A percentile compares a stretch with the other conserved stretches of the same genome.
Evolutionary conservation across 2,113 vertebrate species (phyloP).

Genomic region (Hiodon alosoides): DNA sequence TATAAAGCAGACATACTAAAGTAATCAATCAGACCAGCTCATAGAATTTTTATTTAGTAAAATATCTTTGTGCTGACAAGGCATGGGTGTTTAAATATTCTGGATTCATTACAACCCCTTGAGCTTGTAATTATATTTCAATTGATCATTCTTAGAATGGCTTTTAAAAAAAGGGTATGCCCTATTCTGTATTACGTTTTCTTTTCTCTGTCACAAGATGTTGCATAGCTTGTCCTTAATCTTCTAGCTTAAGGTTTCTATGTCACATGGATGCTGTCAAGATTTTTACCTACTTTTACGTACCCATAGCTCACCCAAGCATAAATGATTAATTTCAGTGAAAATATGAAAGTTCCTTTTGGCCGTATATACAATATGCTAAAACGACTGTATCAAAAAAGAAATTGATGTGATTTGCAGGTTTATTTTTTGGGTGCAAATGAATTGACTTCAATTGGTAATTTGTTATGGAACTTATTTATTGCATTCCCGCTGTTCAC

Average conservation of each 20-base stretch:
- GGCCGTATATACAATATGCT: neutral
- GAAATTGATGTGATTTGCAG: neutral
- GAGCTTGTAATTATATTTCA: neutral
- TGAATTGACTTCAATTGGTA: neutral
- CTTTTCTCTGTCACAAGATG: too few species aligned
- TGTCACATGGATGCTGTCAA: neutral
- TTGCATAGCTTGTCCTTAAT: neutral
- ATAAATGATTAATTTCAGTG: neutral
- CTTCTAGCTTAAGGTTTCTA: neutral
- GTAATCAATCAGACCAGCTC: neutral
- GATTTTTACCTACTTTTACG: neutral
- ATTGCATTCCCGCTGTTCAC: slow-evolving; percentile 30
- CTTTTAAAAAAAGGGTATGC: too few species aligned
- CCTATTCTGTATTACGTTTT: too few species aligned
- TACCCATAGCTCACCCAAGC: neutral
- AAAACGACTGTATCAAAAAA: neutral
- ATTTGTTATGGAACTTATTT: neutral
- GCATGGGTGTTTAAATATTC: neutral
- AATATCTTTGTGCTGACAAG: neutral
- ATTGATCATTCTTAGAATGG: neutral
- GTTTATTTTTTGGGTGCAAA: too few species aligned
- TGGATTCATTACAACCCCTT: neutral
- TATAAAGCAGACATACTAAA: neutral
- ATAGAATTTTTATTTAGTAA: neutral
- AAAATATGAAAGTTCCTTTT: neutral